Percentiles rank a stretch among this genome's conserved stretches.
These are phyloP conservation scores for Hylia prasina DNA, from an alignment of 2,113 vertebrate species.

Conservation along the genomic window DNA sequence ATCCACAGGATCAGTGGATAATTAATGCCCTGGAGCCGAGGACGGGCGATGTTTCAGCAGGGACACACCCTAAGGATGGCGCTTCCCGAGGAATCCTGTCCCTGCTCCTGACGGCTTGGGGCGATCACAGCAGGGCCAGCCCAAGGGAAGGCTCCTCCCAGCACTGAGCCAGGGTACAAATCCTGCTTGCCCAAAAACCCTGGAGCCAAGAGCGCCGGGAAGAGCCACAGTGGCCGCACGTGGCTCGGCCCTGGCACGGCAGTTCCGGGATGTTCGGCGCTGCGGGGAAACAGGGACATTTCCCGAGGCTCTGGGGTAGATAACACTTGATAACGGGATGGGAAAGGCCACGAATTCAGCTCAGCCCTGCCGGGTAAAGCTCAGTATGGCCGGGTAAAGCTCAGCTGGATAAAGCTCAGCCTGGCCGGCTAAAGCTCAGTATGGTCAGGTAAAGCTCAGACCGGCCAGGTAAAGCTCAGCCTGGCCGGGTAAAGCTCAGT, in stretches of 20 bases:
- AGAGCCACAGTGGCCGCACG: rapidly evolving
- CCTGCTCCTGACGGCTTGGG: background rate
- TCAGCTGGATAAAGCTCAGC: too few relatives aligned
- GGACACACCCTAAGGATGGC: background rate
- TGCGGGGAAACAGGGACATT: too few relatives aligned
- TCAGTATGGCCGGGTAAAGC: background rate
- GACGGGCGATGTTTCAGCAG: background rate
- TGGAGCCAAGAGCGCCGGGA: background rate
- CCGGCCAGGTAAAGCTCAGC: too few relatives aligned
- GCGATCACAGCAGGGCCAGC: background rate
- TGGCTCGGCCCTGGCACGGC: background rate
- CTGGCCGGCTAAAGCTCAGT: too few relatives aligned
- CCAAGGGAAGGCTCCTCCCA: background rate
- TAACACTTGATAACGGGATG: too few relatives aligned
- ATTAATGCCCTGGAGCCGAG: background rate
- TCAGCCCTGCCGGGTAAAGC: background rate
- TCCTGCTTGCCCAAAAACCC: background rate
- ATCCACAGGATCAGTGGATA: background rate
- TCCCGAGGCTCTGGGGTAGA: too few relatives aligned
- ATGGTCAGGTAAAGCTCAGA: too few relatives aligned
- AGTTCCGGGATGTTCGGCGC: too few relatives aligned
- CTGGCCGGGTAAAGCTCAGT: too few relatives aligned
- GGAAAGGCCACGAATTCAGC: too few relatives aligned
- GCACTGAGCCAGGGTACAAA: background rate
- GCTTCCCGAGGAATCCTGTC: background rate